Evolutionary conservation across 1,140 invertebrate species (phyloP), one percentile per base, ranked within the genome.

Genomic region (Microplitis mediator): DNA sequence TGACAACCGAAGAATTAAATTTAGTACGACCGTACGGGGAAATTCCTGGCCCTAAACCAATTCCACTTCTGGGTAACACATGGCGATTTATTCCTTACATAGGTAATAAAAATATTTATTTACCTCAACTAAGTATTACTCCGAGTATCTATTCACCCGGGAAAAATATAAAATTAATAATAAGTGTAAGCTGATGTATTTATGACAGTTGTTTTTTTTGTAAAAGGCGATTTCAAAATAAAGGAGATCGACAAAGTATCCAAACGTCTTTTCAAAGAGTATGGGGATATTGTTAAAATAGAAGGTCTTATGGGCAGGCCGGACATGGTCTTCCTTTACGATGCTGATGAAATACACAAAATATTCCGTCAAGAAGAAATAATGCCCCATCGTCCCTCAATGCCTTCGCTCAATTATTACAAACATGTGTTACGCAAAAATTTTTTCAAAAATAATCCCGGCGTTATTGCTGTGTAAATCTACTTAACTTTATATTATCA

Each of bases 401-500:
- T 94, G 89, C 93, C 93, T 0, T 94, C 93, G 0, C 87, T 95
- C 6, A 89, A 91, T 76, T 92, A 93, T 79, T 95, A 94, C 82
- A 95, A 95, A 76, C 92, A 93, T 76, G 89, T 90, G 13, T 82
- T 94, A 71, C 86, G 92, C 58, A 91, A 90, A 76, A 91, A 93
- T 65, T 93, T 93, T 79, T 95, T 95, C 81, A 90, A 69, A 14
- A 90, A 92, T 31, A 90, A 89, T 75, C 91, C 91, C 2, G 93
- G 93, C 13, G 89, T 94, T 32, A 94, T 95, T 79, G 93, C 92
- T 78, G 91, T 94, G 93, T 95, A 88, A 91, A 92, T 90, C 11
- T 13, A 60, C 32, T 35, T 34, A 23, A 23, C 23, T n/a, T n/a
- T 54, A 8, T 11, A 54, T 45, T 11, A 45, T 11, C 39, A 9